These are phyloP conservation scores for Bugula neritina DNA, from an alignment of 2,888 invertebrate genomes.

Conservation along the genomic window DNA sequence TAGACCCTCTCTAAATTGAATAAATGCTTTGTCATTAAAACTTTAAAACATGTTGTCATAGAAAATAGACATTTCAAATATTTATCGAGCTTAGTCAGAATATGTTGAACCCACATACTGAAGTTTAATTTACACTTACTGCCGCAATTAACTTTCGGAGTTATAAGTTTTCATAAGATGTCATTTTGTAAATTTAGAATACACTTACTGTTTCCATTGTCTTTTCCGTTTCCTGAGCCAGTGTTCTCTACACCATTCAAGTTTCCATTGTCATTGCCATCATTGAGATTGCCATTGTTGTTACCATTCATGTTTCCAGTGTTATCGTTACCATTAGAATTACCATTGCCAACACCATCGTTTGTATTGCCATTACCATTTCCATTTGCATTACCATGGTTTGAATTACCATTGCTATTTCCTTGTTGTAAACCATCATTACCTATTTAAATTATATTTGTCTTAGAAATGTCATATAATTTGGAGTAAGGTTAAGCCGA, in stretches of 20 bases:
- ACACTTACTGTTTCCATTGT: constrained; percentile 24
- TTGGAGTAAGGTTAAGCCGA: too few relatives aligned
- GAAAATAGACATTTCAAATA: too few relatives aligned
- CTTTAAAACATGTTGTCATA: too few relatives aligned
- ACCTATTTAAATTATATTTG: background rate
- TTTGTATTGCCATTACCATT: constrained; percentile 16
- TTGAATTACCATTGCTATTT: constrained; percentile 7
- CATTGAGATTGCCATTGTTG: constrained; percentile 5
- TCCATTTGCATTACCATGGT: constrained; percentile 14
- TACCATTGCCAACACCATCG: constrained; percentile 19
- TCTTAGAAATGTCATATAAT: too few relatives aligned
- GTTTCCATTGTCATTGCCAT: constrained; percentile 13
- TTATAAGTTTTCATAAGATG: too few relatives aligned
- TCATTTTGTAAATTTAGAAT: too few relatives aligned
- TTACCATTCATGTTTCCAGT: constrained; percentile 20
- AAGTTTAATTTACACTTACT: too few relatives aligned
- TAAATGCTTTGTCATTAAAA: too few relatives aligned
- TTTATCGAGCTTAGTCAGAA: too few relatives aligned
- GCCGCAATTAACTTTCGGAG: too few relatives aligned
- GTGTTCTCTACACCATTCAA: constrained; percentile 21
- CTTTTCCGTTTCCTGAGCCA: constrained; percentile 5
- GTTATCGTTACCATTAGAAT: constrained; percentile 22
- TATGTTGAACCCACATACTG: too few relatives aligned
- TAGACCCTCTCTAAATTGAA: too few relatives aligned
- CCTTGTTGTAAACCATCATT: constrained; percentile 15